A percentile compares a stretch with the other conserved stretches of the same genome.
Conservation (phyloP, 2,113 vertebrate genomes). For the Empidonax traillii region DNA sequence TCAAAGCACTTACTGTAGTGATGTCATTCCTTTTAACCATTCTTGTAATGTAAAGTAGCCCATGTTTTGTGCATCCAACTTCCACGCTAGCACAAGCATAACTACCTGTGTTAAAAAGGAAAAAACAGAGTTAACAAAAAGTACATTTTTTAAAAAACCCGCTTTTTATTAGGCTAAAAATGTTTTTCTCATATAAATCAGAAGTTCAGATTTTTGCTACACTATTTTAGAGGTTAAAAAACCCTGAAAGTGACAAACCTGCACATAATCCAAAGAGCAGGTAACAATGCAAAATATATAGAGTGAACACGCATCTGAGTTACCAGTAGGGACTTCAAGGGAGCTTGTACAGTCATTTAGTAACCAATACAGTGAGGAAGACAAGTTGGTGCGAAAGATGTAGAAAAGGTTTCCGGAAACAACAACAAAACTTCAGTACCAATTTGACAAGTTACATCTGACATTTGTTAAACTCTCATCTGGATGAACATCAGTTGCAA, state of each 20-base stretch:
- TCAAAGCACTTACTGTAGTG: slow-evolving; percentile 87
- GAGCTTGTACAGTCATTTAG: background rate
- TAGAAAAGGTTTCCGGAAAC: background rate
- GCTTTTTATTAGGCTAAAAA: background rate
- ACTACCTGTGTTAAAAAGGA: slow-evolving; percentile 83
- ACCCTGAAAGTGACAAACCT: background rate
- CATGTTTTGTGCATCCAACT: slow-evolving; percentile 98
- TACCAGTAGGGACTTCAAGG: background rate
- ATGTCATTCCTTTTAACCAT: slow-evolving; percentile 98
- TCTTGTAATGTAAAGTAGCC: slow-evolving; percentile 98
- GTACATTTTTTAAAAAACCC: background rate
- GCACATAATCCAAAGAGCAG: background rate
- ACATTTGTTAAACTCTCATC: background rate
- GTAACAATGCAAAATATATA: background rate
- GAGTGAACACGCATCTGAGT: background rate
- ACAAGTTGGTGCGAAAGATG: background rate
- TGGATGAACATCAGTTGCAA: background rate
- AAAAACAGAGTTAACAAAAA: background rate
- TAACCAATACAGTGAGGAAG: background rate
- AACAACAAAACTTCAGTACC: background rate
- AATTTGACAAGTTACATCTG: background rate
- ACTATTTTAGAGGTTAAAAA: background rate
- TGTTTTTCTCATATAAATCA: background rate
- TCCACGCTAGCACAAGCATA: slow-evolving; percentile 99
- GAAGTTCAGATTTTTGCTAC: background rate